phyloP scores from a whole-genome alignment of 1,140 invertebrate genomes.

The Formica exsecta region DNA sequence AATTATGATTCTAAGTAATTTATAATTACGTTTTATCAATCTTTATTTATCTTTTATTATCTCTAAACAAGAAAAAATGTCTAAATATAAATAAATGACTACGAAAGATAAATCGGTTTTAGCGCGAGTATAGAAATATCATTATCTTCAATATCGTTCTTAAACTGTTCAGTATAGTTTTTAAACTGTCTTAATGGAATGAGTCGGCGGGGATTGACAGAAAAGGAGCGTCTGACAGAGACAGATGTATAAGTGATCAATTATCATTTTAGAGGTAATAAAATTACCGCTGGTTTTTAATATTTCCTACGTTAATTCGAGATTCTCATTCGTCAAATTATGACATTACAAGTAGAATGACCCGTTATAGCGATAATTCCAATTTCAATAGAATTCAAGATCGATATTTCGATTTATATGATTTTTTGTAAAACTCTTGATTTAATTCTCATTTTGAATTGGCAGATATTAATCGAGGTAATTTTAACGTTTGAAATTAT shows the following conservation, averaged over 20 bases:
- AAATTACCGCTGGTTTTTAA: constrained; percentile 40
- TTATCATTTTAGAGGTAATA: constrained; percentile 52
- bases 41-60: neutral
- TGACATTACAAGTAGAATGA: constrained; percentile 25
- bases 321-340: constrained; percentile 47
- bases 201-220: neutral
- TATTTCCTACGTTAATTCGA: constrained; percentile 24
- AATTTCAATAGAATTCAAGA: neutral
- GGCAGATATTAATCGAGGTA: neutral
- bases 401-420: neutral
- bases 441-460: neutral
- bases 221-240: constrained; percentile 51
- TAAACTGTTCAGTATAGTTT: neutral
- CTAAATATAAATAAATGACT: neutral
- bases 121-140: neutral
- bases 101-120: neutral
- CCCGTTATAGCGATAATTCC: neutral
- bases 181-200: neutral
- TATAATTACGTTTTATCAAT: too few relatives aligned
- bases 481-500: neutral
- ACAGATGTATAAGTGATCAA: constrained; percentile 45
- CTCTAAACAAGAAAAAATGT: neutral
- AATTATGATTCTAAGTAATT: neutral
- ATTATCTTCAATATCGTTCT: constrained; percentile 7
- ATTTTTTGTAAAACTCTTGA: neutral